A percentile compares a stretch with the other conserved stretches of the same genome.
Evolutionary conservation across 2,113 vertebrate species (phyloP).

Genomic region (Etheostoma cragini): DNA sequence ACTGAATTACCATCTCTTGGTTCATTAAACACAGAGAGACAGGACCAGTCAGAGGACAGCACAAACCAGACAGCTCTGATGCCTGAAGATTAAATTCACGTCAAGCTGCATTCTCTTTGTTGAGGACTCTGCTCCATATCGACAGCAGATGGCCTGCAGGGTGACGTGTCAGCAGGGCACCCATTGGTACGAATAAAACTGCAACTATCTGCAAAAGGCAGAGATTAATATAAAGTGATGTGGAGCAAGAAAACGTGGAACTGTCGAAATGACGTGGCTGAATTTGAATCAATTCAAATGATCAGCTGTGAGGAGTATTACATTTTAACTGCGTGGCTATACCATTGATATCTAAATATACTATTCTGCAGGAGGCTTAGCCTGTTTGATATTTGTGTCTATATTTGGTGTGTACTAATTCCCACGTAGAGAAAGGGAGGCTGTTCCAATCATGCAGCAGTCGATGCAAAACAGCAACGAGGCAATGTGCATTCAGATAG

Average conservation of each 20-base stretch:
- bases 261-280: slow-evolving; percentile 15
- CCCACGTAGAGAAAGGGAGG: slow-evolving; percentile 35
- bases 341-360: slow-evolving; percentile 39
- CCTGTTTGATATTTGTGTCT: slow-evolving; percentile 57
- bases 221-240: slow-evolving; percentile 14
- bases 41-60: slow-evolving; percentile 33
- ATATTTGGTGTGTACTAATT: slow-evolving; percentile 67
- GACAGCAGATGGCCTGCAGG: slow-evolving; percentile 70
- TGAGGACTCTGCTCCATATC: slow-evolving; percentile 22
- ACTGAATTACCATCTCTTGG: background rate
- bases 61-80: slow-evolving; percentile 31
- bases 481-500: slow-evolving; percentile 36
- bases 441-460: slow-evolving; percentile 36
- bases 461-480: slow-evolving; percentile 53
- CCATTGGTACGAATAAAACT: slow-evolving; percentile 58
- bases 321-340: slow-evolving; percentile 3
- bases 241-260: slow-evolving; percentile 8
- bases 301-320: slow-evolving; percentile 12
- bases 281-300: slow-evolving; percentile 48
- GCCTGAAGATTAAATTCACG: slow-evolving; percentile 50
- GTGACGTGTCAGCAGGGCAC: slow-evolving; percentile 65
- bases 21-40: slow-evolving; percentile 18
- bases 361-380: slow-evolving; percentile 42
- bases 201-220: slow-evolving; percentile 42
- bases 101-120: slow-evolving; percentile 50